These are phyloP conservation scores for Piaya cayana DNA, from an alignment of 2,113 vertebrate species.

Conservation along the genomic window DNA sequence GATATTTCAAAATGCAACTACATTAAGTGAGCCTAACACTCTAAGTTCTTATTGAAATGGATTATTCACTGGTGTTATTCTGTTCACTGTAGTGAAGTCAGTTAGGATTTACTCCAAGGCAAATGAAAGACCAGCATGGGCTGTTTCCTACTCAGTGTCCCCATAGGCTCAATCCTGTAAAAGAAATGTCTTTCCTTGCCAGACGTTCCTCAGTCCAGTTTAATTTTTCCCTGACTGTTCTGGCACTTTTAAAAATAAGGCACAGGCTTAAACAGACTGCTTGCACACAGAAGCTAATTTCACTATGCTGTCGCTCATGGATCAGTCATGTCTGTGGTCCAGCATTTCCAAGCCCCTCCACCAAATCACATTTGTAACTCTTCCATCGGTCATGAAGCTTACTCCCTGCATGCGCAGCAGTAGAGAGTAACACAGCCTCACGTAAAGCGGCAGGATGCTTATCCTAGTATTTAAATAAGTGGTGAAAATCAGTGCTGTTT, in stretches of 20 bases:
- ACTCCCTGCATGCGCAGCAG: not conserved
- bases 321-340: not conserved
- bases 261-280: not conserved
- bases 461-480: not conserved
- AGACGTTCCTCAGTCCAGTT: not conserved
- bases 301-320: not conserved
- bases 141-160: not conserved
- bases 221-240: not conserved
- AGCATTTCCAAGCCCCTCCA: not conserved
- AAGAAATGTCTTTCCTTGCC: not conserved
- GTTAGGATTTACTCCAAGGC: not conserved
- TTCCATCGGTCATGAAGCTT: not conserved
- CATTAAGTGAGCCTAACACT: not conserved
- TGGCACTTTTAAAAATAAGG: not conserved
- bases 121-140: not conserved
- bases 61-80: not conserved
- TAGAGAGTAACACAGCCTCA: not conserved
- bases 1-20: not conserved
- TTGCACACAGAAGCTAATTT: not conserved
- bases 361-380: not conserved
- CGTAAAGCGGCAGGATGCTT: not conserved
- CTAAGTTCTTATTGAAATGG: not conserved
- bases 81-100: not conserved
- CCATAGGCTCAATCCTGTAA: not conserved
- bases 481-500: not conserved